A percentile compares a stretch with the other conserved stretches of the same genome.
Conservation (phyloP, 1,140 invertebrate species). For the Diuraphis noxia region DNA sequence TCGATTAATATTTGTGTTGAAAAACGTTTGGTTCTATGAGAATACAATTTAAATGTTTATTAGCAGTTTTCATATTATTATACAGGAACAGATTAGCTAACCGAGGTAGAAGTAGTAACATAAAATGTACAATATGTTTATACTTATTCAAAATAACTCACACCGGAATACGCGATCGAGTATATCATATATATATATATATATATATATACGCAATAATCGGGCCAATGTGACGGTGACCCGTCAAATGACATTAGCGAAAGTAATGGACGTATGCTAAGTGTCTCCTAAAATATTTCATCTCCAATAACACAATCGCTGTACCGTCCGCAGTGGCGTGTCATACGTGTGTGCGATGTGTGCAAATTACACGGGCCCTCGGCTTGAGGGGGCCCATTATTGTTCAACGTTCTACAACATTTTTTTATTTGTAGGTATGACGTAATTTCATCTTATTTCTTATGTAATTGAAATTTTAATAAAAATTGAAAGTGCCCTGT, state of each 20-base stretch:
- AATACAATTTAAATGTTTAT: neutral
- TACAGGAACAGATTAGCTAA: neutral
- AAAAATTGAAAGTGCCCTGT: too few species aligned
- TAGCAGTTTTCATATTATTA: neutral
- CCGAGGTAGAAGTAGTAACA: neutral
- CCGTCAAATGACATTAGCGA: neutral
- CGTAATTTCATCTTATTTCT: too few species aligned
- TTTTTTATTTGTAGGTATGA: too few species aligned
- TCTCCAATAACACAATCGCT: neutral
- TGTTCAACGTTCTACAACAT: too few species aligned
- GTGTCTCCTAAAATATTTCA: neutral
- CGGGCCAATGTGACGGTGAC: neutral
- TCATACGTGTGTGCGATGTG: too few species aligned
- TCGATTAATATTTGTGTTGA: neutral
- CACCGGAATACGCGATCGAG: neutral
- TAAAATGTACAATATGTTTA: neutral
- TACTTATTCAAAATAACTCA: neutral
- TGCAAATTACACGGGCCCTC: too few species aligned
- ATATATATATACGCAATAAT: neutral
- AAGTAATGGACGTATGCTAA: neutral
- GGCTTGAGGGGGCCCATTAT: too few species aligned
- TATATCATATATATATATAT: neutral
- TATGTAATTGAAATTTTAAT: too few species aligned
- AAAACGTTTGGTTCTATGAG: neutral
- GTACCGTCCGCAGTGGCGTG: too few species aligned